Evolutionary conservation across 2,888 invertebrate genomes (phyloP).

Genomic region (Ommatoiulus sabulosus): DNA sequence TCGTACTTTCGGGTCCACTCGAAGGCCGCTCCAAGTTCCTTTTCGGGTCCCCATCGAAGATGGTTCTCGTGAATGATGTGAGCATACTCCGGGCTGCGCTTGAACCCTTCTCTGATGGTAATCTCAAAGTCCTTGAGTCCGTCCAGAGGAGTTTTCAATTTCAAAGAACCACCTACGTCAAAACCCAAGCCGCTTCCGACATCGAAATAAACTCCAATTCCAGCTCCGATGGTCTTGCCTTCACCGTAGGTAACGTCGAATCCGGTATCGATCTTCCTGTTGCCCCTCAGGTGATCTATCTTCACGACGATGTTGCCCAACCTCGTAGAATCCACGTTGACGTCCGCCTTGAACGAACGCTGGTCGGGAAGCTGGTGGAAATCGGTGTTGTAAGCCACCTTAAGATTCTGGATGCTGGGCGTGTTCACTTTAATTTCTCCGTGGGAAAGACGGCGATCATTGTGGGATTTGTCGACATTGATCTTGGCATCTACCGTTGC

Average conservation of each 20-base stretch:
- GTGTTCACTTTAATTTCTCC: constrained; percentile 48
- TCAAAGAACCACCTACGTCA: constrained; percentile 51
- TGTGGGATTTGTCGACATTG: constrained; percentile 52
- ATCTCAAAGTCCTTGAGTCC: constrained; percentile 53
- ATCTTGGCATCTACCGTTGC: constrained; percentile 53
- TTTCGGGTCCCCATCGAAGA: constrained; percentile 49
- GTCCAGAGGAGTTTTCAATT: constrained; percentile 52
- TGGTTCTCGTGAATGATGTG: constrained; percentile 56
- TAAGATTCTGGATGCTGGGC: constrained; percentile 31
- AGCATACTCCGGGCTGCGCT: constrained; percentile 24
- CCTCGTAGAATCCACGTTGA: constrained; percentile 22
- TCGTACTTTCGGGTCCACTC: constrained; percentile 51
- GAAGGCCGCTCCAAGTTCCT: constrained; percentile 51
- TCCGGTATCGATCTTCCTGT: constrained; percentile 45
- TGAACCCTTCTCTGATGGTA: constrained; percentile 54
- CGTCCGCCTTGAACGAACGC: background rate
- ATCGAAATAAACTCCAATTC: constrained; percentile 41
- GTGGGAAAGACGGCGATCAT: constrained; percentile 50
- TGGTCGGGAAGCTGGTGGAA: constrained; percentile 53
- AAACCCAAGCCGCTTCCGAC: constrained; percentile 50
- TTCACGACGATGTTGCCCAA: constrained; percentile 27
- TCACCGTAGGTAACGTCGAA: constrained; percentile 45
- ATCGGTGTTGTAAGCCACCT: constrained; percentile 54
- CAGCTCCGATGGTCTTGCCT: constrained; percentile 4
- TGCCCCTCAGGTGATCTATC: constrained; percentile 49